These are phyloP conservation scores for Drosophila obscura DNA, from an alignment of 1,140 invertebrate species.

Conservation along the genomic window DNA sequence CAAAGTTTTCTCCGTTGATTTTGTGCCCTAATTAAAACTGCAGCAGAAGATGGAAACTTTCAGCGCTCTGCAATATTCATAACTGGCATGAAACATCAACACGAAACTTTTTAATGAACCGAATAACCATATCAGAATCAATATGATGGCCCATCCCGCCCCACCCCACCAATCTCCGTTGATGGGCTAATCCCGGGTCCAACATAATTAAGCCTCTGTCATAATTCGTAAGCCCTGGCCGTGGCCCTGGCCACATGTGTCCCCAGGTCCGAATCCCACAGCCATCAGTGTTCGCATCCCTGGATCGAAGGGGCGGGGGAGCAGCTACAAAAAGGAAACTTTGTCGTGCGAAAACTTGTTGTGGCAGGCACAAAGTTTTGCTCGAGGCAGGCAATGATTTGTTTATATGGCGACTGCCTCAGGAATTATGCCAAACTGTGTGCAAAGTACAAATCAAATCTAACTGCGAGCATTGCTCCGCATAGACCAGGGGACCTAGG, in stretches of 20 bases:
- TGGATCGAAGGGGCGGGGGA: background rate
- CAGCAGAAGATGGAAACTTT: slow-evolving; percentile 59
- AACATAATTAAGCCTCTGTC: slow-evolving; percentile 62
- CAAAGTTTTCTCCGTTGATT: slow-evolving; percentile 73
- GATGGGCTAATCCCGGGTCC: slow-evolving; percentile 42
- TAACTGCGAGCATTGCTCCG: slow-evolving; percentile 31
- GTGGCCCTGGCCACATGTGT: slow-evolving; percentile 32
- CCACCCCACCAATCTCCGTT: background rate
- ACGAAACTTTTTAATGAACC: slow-evolving; percentile 76
- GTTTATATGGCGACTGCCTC: slow-evolving; percentile 54
- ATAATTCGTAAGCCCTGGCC: slow-evolving; percentile 48
- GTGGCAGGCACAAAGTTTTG: slow-evolving; percentile 46
- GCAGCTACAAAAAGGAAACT: slow-evolving; percentile 42
- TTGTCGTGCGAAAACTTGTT: slow-evolving; percentile 60
- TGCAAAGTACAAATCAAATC: slow-evolving; percentile 58
- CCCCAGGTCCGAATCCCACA: slow-evolving; percentile 5
- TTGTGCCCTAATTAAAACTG: slow-evolving; percentile 78
- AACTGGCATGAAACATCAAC: slow-evolving; percentile 70
- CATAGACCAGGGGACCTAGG: slow-evolving; percentile 11
- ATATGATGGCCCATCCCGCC: slow-evolving; percentile 24
- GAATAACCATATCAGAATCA: slow-evolving; percentile 67
- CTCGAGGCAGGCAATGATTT: slow-evolving; percentile 58
- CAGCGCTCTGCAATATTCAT: slow-evolving; percentile 63
- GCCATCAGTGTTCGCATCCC: too few relatives aligned
- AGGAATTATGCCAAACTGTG: slow-evolving; percentile 50